These are phyloP conservation scores for Procavia capensis DNA, from an alignment of 2,113 vertebrate species.

Conservation along the genomic window DNA sequence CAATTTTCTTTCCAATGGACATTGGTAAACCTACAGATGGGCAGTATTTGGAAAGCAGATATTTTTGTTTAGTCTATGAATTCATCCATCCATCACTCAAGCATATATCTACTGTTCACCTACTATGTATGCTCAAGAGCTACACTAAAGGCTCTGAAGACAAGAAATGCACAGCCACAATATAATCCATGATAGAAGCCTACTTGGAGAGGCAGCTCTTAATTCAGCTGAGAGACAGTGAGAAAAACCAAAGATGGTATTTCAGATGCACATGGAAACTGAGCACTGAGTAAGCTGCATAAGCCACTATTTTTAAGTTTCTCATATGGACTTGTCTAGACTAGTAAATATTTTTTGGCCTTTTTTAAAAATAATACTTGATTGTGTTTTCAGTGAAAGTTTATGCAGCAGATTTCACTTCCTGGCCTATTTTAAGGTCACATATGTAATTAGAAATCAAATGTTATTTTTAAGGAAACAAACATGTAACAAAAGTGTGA, in stretches of 20 bases:
- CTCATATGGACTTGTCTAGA: background rate
- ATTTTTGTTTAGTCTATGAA: slow-evolving; percentile 11
- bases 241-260: background rate
- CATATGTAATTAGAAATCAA: background rate
- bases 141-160: slow-evolving; percentile 19
- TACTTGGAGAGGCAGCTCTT: background rate
- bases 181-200: background rate
- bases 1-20: background rate
- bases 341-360: background rate
- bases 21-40: background rate
- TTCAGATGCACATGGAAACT: background rate
- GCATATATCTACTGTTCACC: background rate
- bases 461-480: slow-evolving; percentile 19
- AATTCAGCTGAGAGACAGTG: background rate
- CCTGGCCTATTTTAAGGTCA: background rate
- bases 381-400: background rate
- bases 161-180: slow-evolving; percentile 13
- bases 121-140: background rate
- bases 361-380: background rate
- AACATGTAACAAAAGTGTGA: background rate
- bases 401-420: background rate
- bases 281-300: background rate
- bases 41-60: background rate
- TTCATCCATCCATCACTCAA: background rate
- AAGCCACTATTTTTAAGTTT: background rate